phyloP scores from a whole-genome alignment of 2,113 vertebrate species.

The Arizona elegans region DNA sequence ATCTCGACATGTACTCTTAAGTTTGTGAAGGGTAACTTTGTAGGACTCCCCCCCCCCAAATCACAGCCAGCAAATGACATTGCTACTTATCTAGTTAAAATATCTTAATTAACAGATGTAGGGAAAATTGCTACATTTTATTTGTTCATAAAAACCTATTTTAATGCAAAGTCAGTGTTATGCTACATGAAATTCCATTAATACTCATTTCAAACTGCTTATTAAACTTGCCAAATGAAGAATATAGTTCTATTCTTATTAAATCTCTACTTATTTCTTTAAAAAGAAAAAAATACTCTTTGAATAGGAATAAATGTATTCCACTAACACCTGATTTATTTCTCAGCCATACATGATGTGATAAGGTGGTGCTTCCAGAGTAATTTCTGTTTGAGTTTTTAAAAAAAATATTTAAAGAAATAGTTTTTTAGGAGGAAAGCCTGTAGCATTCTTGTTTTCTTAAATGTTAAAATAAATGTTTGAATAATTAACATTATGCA shows the following conservation, averaged over 20 bases:
- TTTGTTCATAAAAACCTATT: neutral
- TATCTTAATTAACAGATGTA: neutral
- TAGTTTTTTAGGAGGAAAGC: neutral
- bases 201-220: neutral
- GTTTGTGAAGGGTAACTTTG: neutral
- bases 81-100: neutral
- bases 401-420: neutral
- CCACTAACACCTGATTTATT: neutral
- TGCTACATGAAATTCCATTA: conserved; percentile 1
- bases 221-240: neutral
- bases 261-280: neutral
- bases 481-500: no score
- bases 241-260: conserved; percentile 4
- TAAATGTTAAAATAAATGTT: neutral
- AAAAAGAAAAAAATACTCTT: conserved; percentile 11
- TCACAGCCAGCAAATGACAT: conserved; percentile 5
- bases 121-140: conserved; percentile 11
- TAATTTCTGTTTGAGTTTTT: neutral
- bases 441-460: neutral
- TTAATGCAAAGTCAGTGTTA: neutral
- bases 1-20: neutral
- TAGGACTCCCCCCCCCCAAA: neutral
- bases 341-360: neutral
- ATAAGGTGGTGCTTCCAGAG: neutral
- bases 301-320: neutral